Base-by-base conservation (phyloP, 2,113 vertebrate species). In the Butorides virescens region DNA sequence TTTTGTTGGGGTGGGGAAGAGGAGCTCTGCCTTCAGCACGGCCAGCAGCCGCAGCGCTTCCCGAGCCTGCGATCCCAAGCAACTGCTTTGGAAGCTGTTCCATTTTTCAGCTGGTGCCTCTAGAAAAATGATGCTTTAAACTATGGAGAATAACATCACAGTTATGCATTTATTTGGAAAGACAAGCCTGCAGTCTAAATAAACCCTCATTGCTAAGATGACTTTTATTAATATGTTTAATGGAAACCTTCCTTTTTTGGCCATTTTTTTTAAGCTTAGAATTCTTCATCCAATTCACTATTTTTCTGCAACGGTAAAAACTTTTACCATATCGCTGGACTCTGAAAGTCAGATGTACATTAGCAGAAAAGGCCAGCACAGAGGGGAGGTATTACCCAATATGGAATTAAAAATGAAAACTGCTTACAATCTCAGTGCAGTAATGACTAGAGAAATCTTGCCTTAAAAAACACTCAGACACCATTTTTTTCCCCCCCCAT, bases 141-240 rank as follows among this genome's bases (percentile, higher is more conserved):
- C 67, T 91, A 86, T 20, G 11, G 59, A 79, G 79, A 93, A 72
- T 90, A 94, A 94, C 93, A 94, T 70, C 80, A 65, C 46, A 81
- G 94, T 39, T 94, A 92, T 82, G 94, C 89, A 94, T 95, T 95
- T 96, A 86, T 73, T 44, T 83, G 92, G 90, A 95, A 93, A 71
- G 78, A 92, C 21, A 67, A 92, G 49, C 83, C 80, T 4, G 19
- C 56, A 94, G 72, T 90, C 92, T 91, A 96, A 97, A 93, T 90
- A 96, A 95, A 75, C 68, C 61, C 44, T 67, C 66, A 75, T n/a
- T 37, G 78, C 94, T 62, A 78, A 39, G 42, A 88, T 89, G 68
- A 83, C 87, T 95, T 89, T 92, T 91, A 95, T 72, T 92, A 86
- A 97, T 67, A 67, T 20, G 49, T 88, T 97, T 93, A 96, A 91